Percentiles rank a stretch among this genome's conserved stretches.
phyloP scores from a whole-genome alignment of 2,888 invertebrate genomes.

The Platycnemis pennipes region DNA sequence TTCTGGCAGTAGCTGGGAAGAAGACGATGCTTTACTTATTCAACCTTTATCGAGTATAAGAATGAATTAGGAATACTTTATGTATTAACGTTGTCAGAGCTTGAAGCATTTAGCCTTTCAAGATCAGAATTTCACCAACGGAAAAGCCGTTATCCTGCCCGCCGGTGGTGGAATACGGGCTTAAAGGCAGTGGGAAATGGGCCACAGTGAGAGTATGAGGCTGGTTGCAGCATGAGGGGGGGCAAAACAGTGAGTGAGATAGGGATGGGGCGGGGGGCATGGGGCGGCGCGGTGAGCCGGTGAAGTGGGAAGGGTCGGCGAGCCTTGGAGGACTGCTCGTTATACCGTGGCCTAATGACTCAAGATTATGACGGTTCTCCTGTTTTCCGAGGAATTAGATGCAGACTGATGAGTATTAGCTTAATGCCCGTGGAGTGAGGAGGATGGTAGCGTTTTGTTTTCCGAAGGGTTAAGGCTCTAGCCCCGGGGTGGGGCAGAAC shows the following conservation, averaged over 20 bases:
- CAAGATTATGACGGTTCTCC: constrained; percentile 62
- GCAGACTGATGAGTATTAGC: constrained; percentile 63
- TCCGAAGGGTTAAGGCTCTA: constrained; percentile 10
- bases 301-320: neutral
- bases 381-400: constrained; percentile 60
- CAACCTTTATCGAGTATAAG: too few relatives aligned
- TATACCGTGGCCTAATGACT: constrained; percentile 40
- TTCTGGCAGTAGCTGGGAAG: too few relatives aligned
- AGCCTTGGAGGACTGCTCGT: neutral
- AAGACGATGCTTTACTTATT: too few relatives aligned
- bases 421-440: constrained; percentile 44
- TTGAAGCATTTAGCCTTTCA: too few relatives aligned
- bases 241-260: neutral
- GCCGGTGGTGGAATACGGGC: too few relatives aligned
- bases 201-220: too few relatives aligned
- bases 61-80: too few relatives aligned
- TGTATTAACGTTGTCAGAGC: too few relatives aligned
- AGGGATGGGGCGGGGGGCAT: neutral
- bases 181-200: too few relatives aligned
- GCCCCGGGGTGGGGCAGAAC: neutral
- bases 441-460: constrained; percentile 47
- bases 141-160: too few relatives aligned
- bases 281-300: neutral
- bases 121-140: too few relatives aligned
- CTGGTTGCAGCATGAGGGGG: neutral